A percentile compares a stretch with the other conserved stretches of the same genome.
phyloP scores from a whole-genome alignment of 2,888 invertebrate species.

The Drepanosiphum platanoidis region DNA sequence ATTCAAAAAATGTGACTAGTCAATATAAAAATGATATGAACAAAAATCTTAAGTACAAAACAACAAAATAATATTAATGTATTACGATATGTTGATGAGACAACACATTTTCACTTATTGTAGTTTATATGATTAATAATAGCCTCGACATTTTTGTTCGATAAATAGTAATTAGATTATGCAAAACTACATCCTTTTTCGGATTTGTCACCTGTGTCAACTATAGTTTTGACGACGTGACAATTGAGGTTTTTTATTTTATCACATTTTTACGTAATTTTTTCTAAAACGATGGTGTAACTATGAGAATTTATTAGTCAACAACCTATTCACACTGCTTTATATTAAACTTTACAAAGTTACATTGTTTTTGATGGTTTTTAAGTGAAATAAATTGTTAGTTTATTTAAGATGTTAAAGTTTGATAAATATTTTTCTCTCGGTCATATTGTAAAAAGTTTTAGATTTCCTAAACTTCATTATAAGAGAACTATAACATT shows the following conservation, averaged over 20 bases:
- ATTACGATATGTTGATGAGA: neutral
- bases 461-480: constrained; percentile 1
- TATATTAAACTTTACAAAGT: neutral
- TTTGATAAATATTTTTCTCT: neutral
- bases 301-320: no score
- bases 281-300: neutral
- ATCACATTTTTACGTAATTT: neutral
- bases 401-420: constrained; percentile 3
- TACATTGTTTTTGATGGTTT: neutral
- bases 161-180: constrained; percentile 2
- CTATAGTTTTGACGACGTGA: neutral
- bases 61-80: neutral
- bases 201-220: neutral
- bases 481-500: neutral
- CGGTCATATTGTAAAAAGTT: constrained; percentile 4
- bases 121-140: neutral
- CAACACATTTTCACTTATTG: neutral
- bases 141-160: constrained; percentile 1
- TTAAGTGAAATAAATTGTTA: constrained; percentile 8
- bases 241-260: neutral
- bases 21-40: no score
- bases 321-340: neutral
- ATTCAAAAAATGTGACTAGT: no score
- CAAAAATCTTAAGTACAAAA: no score
- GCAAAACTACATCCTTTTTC: neutral